A percentile compares a stretch with the other conserved stretches of the same genome.
Evolutionary conservation across 37 sponge, comb jelly and placozoan genomes (phyloP).

Genomic region (Aplysina aerophoba): DNA sequence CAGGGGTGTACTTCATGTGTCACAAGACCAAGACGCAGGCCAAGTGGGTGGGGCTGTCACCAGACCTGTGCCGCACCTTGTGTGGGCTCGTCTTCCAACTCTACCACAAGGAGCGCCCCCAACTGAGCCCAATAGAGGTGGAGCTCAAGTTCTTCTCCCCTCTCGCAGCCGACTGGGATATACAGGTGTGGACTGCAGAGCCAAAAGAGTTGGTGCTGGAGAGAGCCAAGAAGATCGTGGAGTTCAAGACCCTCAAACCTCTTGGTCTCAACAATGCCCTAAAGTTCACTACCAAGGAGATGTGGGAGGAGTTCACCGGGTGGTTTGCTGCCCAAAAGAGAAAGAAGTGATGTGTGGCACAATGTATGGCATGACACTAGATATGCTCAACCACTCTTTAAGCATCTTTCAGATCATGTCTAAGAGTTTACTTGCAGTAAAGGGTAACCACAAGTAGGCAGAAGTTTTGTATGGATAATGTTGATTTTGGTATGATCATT

Average conservation of each 20-base stretch:
- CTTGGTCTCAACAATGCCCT: neutral
- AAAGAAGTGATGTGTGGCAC: no score
- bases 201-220: neutral
- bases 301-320: neutral
- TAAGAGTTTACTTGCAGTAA: no score
- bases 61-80: neutral
- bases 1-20: neutral
- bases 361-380: no score
- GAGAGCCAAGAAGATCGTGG: neutral
- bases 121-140: slow-evolving; percentile 9
- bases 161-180: neutral
- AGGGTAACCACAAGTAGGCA: no score
- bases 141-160: slow-evolving; percentile 35
- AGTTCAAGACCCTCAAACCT: slow-evolving; percentile 1
- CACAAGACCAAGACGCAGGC: slow-evolving; percentile 25
- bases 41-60: neutral
- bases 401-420: no score
- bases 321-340: neutral
- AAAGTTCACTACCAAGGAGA: neutral
- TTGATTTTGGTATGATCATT: no score
- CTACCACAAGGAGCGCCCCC: slow-evolving; percentile 19
- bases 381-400: no score
- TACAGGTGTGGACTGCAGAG: no score
- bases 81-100: slow-evolving; percentile 4
- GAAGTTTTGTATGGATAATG: no score